Evolutionary conservation across 1,140 invertebrate species (phyloP).

Genomic region (Leptonema lineaticorne): DNA sequence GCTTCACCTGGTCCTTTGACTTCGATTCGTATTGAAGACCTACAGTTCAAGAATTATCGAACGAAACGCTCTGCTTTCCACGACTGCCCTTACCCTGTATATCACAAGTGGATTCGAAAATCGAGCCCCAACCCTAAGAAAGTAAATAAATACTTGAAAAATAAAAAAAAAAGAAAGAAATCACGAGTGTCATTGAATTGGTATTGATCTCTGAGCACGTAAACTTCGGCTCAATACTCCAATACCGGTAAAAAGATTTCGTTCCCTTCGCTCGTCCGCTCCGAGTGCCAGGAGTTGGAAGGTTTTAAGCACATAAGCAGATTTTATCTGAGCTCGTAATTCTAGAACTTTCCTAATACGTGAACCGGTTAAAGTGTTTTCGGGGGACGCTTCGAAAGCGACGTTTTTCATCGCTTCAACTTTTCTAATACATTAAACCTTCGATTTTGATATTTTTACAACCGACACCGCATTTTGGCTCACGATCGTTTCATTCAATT

Average conservation of each 20-base stretch:
- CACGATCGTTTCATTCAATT: no score
- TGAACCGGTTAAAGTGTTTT: background rate
- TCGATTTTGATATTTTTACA: background rate
- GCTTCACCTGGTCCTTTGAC: background rate
- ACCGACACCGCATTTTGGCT: no score
- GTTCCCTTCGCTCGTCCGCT: background rate
- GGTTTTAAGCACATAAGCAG: background rate
- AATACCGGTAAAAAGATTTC: background rate
- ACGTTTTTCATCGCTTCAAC: background rate
- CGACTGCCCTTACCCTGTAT: no score
- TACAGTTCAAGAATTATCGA: background rate
- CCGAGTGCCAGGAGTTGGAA: background rate
- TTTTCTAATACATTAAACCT: slow-evolving; percentile 2
- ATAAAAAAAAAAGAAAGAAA: no score
- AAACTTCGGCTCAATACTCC: no score
- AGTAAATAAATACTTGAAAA: no score
- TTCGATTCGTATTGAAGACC: background rate
- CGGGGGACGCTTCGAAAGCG: background rate
- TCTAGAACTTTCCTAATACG: background rate
- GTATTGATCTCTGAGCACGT: no score
- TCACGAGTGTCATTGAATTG: no score
- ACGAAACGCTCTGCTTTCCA: no score
- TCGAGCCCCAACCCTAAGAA: no score
- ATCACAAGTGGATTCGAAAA: no score
- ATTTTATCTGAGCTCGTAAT: slow-evolving; percentile 2